Evolutionary conservation across 2,888 invertebrate genomes (phyloP).

Genomic region (Andrena minutula): DNA sequence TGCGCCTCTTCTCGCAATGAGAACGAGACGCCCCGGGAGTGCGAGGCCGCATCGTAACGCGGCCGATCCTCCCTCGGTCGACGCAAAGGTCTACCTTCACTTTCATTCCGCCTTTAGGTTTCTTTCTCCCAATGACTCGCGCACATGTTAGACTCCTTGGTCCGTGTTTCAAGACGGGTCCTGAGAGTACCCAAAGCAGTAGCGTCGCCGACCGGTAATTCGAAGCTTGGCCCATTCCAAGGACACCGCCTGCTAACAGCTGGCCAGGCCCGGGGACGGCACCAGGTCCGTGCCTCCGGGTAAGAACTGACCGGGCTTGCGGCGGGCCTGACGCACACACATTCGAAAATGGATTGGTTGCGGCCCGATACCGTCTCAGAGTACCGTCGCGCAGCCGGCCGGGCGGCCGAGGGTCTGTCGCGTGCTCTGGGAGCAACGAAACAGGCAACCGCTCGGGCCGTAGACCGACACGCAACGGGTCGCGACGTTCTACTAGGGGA

Average conservation of each 20-base stretch:
- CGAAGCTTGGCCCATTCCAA: too few species aligned
- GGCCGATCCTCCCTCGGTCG: constrained; percentile 85
- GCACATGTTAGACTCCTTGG: constrained; percentile 90
- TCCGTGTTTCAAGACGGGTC: constrained; percentile 89
- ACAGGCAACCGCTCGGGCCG: not conserved
- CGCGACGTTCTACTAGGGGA: too few species aligned
- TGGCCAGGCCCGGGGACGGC: too few species aligned
- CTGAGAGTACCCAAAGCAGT: too few species aligned
- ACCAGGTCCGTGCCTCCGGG: constrained; percentile 84
- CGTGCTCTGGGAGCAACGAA: not conserved
- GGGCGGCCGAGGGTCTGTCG: constrained; percentile 1
- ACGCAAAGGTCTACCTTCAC: constrained; percentile 85
- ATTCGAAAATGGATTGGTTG: constrained; percentile 6
- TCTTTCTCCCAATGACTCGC: constrained; percentile 76
- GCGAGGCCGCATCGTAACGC: constrained; percentile 81
- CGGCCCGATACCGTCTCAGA: not conserved
- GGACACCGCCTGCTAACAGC: too few species aligned
- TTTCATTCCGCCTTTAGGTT: constrained; percentile 90
- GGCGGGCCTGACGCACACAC: not conserved
- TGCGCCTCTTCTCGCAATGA: constrained; percentile 85
- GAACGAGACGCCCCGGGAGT: constrained; percentile 84
- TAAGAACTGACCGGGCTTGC: constrained; percentile 65
- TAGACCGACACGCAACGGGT: too few species aligned
- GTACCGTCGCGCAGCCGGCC: not conserved
- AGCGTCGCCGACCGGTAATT: too few species aligned